Conservation (phyloP, 2,797 vertebrate species). For the Enteromius argenteus region DNA sequence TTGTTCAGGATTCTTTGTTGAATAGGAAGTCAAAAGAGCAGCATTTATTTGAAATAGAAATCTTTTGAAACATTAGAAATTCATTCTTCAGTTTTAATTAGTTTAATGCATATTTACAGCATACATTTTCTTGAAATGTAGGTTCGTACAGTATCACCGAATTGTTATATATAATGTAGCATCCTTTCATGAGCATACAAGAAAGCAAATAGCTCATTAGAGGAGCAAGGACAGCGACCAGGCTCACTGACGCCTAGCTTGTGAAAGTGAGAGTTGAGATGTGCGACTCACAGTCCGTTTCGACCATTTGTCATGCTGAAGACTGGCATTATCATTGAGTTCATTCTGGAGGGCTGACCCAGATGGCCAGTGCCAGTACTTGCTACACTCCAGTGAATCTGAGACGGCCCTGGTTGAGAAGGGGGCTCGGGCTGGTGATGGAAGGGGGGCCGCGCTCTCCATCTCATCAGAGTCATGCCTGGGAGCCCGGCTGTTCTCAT, state of each 20-base stretch:
- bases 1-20: neutral
- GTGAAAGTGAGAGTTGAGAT: conserved; percentile 23
- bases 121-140: neutral
- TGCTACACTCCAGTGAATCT: conserved; percentile 58
- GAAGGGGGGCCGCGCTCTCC: conserved; percentile 36
- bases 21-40: neutral
- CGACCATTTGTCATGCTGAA: conserved; percentile 56
- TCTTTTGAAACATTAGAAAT: neutral
- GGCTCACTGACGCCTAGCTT: conserved; percentile 23
- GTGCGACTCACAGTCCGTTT: conserved; percentile 27
- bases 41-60: neutral
- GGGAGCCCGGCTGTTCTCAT: conserved; percentile 41
- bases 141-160: neutral
- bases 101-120: neutral
- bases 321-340: conserved; percentile 47
- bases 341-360: conserved; percentile 57
- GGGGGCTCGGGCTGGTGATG: conserved; percentile 56
- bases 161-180: neutral
- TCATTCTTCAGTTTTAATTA: neutral
- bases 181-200: neutral
- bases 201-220: conserved; percentile 20
- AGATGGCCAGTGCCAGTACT: conserved; percentile 63
- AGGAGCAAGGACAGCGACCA: conserved; percentile 28
- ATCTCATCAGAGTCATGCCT: conserved; percentile 55
- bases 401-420: conserved; percentile 48